Conservation (phyloP, 1,140 invertebrate species). For the Orchesella cincta region DNA sequence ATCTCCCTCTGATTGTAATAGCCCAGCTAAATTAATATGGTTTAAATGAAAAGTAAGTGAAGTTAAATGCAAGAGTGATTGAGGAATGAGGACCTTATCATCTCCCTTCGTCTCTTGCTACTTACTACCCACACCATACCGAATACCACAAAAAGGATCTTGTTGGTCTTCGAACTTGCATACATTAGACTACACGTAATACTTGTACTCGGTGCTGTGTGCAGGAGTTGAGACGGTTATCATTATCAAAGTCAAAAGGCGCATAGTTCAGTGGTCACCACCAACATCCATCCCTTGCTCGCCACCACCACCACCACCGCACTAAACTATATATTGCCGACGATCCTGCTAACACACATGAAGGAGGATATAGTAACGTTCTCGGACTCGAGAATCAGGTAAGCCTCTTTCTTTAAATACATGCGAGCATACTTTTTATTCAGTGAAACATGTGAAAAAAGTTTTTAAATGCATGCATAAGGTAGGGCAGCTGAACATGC, state of each 20-base stretch:
- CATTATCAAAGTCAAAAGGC: constrained; percentile 5
- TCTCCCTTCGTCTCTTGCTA: background rate
- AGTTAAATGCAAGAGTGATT: constrained; percentile 17
- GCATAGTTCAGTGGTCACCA: background rate
- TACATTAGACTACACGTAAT: no score
- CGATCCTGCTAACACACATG: no score
- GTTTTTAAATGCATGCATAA: background rate
- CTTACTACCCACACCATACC: no score
- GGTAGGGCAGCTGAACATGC: background rate
- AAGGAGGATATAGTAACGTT: background rate
- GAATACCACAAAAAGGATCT: no score
- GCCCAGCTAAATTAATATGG: background rate
- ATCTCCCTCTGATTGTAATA: background rate
- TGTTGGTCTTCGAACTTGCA: no score
- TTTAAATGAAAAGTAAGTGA: background rate
- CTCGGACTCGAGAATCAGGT: background rate
- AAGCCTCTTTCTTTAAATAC: no score
- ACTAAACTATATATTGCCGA: no score
- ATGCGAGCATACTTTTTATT: background rate
- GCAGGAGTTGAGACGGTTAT: constrained; percentile 8
- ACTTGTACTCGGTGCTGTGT: background rate
- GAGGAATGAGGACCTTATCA: background rate
- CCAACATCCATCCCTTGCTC: background rate
- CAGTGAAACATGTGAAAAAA: background rate
- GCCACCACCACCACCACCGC: background rate